Evolutionary conservation across 2,797 vertebrate genomes (phyloP), one percentile per base, ranked within the genome.

Genomic region (Schizopygopsis pylzovi): DNA sequence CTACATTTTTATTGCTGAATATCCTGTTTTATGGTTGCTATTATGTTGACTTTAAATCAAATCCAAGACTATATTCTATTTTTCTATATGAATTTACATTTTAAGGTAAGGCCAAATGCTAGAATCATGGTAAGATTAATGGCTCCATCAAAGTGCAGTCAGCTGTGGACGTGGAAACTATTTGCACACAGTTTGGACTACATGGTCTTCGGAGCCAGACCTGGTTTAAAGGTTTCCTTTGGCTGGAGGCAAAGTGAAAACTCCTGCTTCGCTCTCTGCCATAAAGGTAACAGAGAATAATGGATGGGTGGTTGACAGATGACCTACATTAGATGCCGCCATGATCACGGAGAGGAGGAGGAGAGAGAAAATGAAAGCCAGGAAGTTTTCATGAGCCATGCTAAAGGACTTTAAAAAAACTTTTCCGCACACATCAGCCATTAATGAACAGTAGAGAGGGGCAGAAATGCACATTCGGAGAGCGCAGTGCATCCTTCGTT

Each of bases 401-500:
- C 88, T 85, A 92, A 93, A 93, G 92, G 90, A 92, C 91, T 93
- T 93, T 89, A 92, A 93, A 90, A 90, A 91, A 93, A 91, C 86
- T 90, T 92, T 92, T 92, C 92, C 15, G 28, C 87, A 83, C 90
- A 87, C 85, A 92, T 94, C 92, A 92, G 90, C 90, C 89, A 86
- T 91, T 93, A 95, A 94, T 93, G 93, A 94, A 93, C 91, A 89
- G 83, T 88, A 88, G 89, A 92, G 86, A 93, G 92, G 91, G 43
- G 79, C 85, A 89, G 77, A 83, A 89, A 93, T 93, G 90, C 91
- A 93, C 92, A 93, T 92, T 90, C 39, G 20, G 67, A 68, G 81
- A 68, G 63, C 6, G n/a, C 28, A 54, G 78, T 75, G 72, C 56
- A 80, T 68, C 77, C 47, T 61, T 61, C n/a, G 20, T 83, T 89